Evolutionary conservation across 2,113 vertebrate genomes (phyloP).

Genomic region (Sinocyclocheilus rhinocerous): DNA sequence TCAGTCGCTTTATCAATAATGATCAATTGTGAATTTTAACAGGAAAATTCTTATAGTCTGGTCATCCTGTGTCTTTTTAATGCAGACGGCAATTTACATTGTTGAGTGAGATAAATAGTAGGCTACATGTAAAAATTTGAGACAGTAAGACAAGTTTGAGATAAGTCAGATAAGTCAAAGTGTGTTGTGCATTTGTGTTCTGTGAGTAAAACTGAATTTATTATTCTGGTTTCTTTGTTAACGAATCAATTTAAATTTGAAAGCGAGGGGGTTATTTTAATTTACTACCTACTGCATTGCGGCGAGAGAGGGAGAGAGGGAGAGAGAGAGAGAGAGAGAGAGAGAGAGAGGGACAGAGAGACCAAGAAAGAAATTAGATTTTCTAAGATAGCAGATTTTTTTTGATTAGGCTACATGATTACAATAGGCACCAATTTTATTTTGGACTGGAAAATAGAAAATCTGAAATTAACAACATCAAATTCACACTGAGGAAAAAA

Average conservation of each 20-base stretch:
- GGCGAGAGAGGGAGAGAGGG: conserved; percentile 43
- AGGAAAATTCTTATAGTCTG: neutral
- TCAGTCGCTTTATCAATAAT: neutral
- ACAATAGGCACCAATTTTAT: neutral
- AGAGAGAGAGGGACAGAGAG: conserved; percentile 46
- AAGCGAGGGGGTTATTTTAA: conserved; percentile 23
- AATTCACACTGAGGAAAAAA: neutral
- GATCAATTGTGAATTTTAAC: neutral
- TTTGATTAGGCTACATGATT: neutral
- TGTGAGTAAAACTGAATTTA: neutral
- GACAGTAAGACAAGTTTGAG: neutral
- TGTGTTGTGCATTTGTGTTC: neutral
- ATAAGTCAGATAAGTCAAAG: neutral
- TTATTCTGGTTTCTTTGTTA: conserved; percentile 7
- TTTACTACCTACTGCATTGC: conserved; percentile 59
- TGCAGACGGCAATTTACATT: no score
- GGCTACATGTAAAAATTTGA: neutral
- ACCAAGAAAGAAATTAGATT: neutral
- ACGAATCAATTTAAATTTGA: neutral
- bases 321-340: conserved; percentile 53
- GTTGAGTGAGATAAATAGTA: neutral
- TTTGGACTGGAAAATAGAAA: neutral
- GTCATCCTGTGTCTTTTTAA: no score
- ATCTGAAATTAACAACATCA: neutral
- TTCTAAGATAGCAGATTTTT: neutral